Conservation (phyloP, 2,797 vertebrate species). For the Telmatherina bonti region DNA sequence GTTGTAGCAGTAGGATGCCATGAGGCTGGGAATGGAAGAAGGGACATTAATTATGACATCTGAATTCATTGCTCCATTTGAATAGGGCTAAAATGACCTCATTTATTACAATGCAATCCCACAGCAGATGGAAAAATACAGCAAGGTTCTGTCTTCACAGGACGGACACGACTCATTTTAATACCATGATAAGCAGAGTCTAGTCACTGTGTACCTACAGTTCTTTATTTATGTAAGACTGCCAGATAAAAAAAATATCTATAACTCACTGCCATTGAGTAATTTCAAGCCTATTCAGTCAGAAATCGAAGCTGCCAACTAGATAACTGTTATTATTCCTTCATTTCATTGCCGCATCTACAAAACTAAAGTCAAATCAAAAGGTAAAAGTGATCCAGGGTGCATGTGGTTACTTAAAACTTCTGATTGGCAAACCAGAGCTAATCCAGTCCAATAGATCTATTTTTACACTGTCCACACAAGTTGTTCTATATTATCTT, state of each 20-base stretch:
- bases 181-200: constrained; percentile 55
- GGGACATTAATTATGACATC: constrained; percentile 69
- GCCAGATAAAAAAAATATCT: constrained; percentile 39
- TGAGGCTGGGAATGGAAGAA: constrained; percentile 58
- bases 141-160: constrained; percentile 44
- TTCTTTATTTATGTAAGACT: constrained; percentile 22
- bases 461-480: not conserved
- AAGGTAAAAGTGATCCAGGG: not conserved
- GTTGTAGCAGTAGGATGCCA: constrained; percentile 65
- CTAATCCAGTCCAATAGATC: not conserved
- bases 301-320: constrained; percentile 11
- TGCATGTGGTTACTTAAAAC: not conserved
- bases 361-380: constrained; percentile 7
- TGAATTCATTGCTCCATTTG: constrained; percentile 69
- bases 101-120: constrained; percentile 61
- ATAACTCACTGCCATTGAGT: constrained; percentile 19
- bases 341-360: constrained; percentile 12
- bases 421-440: not conserved
- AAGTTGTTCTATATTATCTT: not conserved
- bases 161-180: constrained; percentile 52
- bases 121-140: constrained; percentile 62
- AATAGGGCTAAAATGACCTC: constrained; percentile 59
- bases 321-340: constrained; percentile 20
- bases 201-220: constrained; percentile 42
- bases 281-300: constrained; percentile 26